Evolutionary conservation across 2,113 vertebrate genomes (phyloP).

Genomic region (Tetraodon nigroviridis): DNA sequence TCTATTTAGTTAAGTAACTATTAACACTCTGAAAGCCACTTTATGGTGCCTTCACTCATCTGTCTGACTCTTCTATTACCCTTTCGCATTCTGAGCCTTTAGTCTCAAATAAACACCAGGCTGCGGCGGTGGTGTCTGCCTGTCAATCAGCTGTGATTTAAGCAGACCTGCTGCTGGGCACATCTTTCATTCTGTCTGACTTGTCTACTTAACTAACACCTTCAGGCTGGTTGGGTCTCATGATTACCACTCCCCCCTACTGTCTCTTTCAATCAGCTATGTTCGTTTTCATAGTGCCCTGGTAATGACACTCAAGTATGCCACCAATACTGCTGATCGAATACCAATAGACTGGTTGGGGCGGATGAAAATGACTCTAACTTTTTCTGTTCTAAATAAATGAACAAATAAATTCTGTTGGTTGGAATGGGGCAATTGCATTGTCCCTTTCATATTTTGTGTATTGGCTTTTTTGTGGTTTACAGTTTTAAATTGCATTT

Average conservation of each 20-base stretch:
- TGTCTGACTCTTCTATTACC: constrained; percentile 41
- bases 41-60: constrained; percentile 46
- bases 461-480: background rate
- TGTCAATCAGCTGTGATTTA: constrained; percentile 70
- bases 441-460: too few relatives aligned
- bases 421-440: too few relatives aligned
- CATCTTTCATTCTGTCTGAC: constrained; percentile 75
- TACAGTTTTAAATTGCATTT: background rate
- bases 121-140: constrained; percentile 28
- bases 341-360: constrained; percentile 17
- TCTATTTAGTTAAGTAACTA: constrained; percentile 53
- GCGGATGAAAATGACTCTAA: constrained; percentile 26
- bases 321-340: constrained; percentile 39
- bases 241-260: constrained; percentile 76
- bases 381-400: too few relatives aligned
- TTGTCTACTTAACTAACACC: constrained; percentile 78
- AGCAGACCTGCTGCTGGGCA: constrained; percentile 62
- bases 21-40: constrained; percentile 45
- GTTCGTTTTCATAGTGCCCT: constrained; percentile 64
- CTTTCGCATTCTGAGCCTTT: constrained; percentile 35
- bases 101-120: constrained; percentile 66
- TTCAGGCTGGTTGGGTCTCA: too few relatives aligned
- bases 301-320: constrained; percentile 25
- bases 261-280: constrained; percentile 68
- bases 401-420: too few relatives aligned